Percentiles rank a stretch among this genome's conserved stretches.
Conservation (phyloP, 2,888 invertebrate species). For the Chymomyza amoena region DNA sequence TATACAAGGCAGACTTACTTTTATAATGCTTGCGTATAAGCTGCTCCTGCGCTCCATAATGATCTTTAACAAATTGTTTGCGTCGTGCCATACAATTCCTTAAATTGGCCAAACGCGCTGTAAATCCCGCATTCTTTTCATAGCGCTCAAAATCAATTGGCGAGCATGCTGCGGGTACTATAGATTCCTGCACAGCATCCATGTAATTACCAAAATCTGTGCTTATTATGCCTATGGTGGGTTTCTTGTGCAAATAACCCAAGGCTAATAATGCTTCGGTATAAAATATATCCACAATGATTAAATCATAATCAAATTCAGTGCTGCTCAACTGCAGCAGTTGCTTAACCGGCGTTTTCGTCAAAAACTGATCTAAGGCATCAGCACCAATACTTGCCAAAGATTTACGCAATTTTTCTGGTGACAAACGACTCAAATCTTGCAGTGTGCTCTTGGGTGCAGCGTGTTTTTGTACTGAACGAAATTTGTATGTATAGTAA, state of each 20-base stretch:
- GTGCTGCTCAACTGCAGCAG: conserved; percentile 67
- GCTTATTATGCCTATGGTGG: conserved; percentile 76
- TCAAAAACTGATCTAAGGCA: conserved; percentile 72
- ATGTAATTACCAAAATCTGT: conserved; percentile 79
- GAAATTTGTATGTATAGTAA: neutral
- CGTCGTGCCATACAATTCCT: conserved; percentile 73
- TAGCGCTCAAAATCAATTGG: conserved; percentile 78
- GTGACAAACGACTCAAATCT: conserved; percentile 47
- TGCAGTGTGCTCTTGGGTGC: conserved; percentile 49
- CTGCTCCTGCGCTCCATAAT: conserved; percentile 73
- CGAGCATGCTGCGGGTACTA: conserved; percentile 79
- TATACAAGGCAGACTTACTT: conserved; percentile 41
- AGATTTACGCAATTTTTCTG: conserved; percentile 58
- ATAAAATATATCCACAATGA: conserved; percentile 78
- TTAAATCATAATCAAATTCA: conserved; percentile 77
- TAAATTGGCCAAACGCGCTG: conserved; percentile 80
- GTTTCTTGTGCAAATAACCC: conserved; percentile 76
- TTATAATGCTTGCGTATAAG: conserved; percentile 74
- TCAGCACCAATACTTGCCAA: conserved; percentile 66
- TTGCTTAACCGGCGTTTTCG: conserved; percentile 48
- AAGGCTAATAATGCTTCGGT: conserved; percentile 78
- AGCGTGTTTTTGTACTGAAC: conserved; percentile 57
- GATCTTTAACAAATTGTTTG: conserved; percentile 65
- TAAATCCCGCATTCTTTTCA: conserved; percentile 78
- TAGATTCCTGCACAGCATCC: conserved; percentile 78